Base-by-base conservation (phyloP, 2,797 vertebrate species). In the Gymnopithys bicolor region DNA sequence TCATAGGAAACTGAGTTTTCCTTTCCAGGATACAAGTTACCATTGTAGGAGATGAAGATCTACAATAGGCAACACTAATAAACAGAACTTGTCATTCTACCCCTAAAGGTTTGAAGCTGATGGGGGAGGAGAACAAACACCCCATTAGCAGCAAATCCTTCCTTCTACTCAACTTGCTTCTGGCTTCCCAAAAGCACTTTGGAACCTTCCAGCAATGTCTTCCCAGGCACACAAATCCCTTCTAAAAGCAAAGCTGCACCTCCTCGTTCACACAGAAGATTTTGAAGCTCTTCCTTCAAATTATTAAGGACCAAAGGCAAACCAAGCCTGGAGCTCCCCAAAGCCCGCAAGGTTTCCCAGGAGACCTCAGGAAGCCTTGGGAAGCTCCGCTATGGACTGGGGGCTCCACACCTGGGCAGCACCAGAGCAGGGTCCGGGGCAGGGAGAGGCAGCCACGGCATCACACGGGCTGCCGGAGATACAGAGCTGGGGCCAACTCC, bases 221-320 rank as follows among this genome's bases (percentile, higher is more conserved):
- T 67, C 32, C 37, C 32, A 24, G 60, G 18, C 11, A 32, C 64
- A 53, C 4, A 68, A 41, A 62, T 4, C 3, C 2, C 37, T 33
- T 46, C 5, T 11, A 0, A 3, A 41, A 49, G 39, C 11, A 22
- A 76, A 69, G 58, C 6, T 4, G 8, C 1, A 14, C 13, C 53
- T n/a, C 48, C 23, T 33, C 2, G 0, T 15, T 51, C 9, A 39
- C 0, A 0, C 1, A 9, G 10, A 49, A 70, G 11, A 4, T 60
- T 60, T 8, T 21, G 7, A 16, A 74, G 33, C 9, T 32, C 27
- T 17, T 68, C 39, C 37, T 23, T 19, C 35, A 22, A 58, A 41
- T 16, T 41, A 15, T 41, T 41, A 41, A 24, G 1, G 10, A 18
- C 19, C 63, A 55, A 41, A 43, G 15, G 5, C 1, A 48, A 53